These are phyloP conservation scores for Xerus inauris DNA, from an alignment of 2,113 vertebrate genomes.

Conservation along the genomic window DNA sequence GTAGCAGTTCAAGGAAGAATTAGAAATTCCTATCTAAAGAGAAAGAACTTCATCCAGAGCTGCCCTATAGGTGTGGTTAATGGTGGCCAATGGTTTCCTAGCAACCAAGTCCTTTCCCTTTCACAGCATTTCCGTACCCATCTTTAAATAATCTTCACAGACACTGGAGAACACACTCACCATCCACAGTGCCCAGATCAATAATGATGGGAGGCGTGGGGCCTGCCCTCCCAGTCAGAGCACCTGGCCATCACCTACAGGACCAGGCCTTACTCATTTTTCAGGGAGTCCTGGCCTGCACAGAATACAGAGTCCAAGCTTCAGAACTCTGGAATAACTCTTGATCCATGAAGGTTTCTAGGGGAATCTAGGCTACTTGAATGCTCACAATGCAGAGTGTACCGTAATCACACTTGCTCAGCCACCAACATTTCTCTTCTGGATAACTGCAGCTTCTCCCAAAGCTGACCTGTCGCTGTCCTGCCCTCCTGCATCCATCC, in stretches of 20 bases:
- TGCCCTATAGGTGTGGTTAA: conserved; percentile 76
- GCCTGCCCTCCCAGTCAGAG: not conserved
- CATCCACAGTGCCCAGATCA: not conserved
- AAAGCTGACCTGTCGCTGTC: not conserved
- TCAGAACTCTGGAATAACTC: not conserved
- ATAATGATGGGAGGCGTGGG: not conserved
- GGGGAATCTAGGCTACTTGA: not conserved
- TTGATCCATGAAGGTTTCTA: not conserved
- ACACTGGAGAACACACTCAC: not conserved
- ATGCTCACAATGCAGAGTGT: not conserved
- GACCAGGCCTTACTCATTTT: not conserved
- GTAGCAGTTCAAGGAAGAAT: conserved; percentile 63
- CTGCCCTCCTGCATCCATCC: not conserved
- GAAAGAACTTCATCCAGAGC: conserved; percentile 68
- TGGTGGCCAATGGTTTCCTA: conserved; percentile 67
- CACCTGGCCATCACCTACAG: not conserved
- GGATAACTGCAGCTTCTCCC: not conserved
- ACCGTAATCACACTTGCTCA: not conserved
- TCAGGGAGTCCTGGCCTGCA: not conserved
- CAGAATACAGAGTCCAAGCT: not conserved
- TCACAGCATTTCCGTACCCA: not conserved
- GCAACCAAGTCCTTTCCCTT: conserved; percentile 69
- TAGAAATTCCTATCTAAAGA: conserved; percentile 72
- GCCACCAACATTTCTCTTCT: not conserved
- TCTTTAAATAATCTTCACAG: conserved; percentile 20